Percentiles rank a stretch among this genome's conserved stretches.
Evolutionary conservation across 2,113 vertebrate genomes (phyloP).

Genomic region (rabbit (Oryctolagus cuniculus)): mOryCun1.1 NC_091442.1:30055001-30055500

Average conservation of each 20-base stretch:
- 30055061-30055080: too few relatives aligned
- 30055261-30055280: neutral
- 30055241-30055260: neutral
- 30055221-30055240: constrained; percentile 8
- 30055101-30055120: too few relatives aligned
- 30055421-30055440: neutral
- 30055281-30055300: neutral
- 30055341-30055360: constrained; percentile 42
- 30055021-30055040: too few relatives aligned
- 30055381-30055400: neutral
- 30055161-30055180: too few relatives aligned
- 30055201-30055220: neutral
- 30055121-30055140: too few relatives aligned
- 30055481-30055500: too few relatives aligned
- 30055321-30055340: constrained; percentile 28
- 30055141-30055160: too few relatives aligned
- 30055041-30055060: too few relatives aligned
- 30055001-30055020: too few relatives aligned
- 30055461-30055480: too few relatives aligned
- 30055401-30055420: neutral
- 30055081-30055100: too few relatives aligned
- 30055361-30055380: neutral
- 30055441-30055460: too few relatives aligned
- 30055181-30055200: neutral
- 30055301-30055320: neutral